Evolutionary conservation across 1,140 invertebrate genomes (phyloP).

Genomic region (Brachionus angularis): DNA sequence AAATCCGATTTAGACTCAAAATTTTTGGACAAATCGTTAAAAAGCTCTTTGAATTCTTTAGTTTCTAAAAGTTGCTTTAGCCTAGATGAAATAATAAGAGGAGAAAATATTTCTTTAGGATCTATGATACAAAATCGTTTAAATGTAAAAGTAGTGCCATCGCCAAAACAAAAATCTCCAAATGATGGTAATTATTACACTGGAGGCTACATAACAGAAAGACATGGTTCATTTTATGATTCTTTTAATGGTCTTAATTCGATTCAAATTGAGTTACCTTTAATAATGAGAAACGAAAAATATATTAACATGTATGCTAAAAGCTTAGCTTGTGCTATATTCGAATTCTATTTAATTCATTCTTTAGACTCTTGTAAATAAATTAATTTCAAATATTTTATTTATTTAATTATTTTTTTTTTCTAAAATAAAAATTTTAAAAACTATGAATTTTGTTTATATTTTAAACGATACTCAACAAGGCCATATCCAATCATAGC

Average conservation of each 20-base stretch:
- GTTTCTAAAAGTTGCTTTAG: not conserved
- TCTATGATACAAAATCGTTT: not conserved
- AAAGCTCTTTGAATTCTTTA: not conserved
- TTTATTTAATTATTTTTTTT: too few species aligned
- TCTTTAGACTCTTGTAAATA: not conserved
- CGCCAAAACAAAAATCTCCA: slow-evolving; percentile 42
- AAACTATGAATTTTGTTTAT: not conserved
- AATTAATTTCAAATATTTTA: not conserved
- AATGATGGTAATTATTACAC: slow-evolving; percentile 42
- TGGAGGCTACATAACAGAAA: slow-evolving; percentile 45
- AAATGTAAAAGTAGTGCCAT: slow-evolving; percentile 44
- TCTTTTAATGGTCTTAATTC: slow-evolving; percentile 39
- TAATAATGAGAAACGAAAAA: slow-evolving; percentile 28
- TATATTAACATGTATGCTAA: slow-evolving; percentile 12
- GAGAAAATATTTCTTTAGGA: slow-evolving; percentile 26
- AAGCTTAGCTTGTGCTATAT: slow-evolving; percentile 11
- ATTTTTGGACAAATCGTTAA: not conserved
- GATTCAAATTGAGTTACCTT: slow-evolving; percentile 46
- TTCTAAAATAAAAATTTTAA: not conserved
- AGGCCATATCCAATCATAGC: slow-evolving; percentile 28
- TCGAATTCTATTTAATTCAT: slow-evolving; percentile 15
- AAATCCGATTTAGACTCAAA: slow-evolving; percentile 12
- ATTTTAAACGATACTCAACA: slow-evolving; percentile 22
- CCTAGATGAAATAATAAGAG: slow-evolving; percentile 19
- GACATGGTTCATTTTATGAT: slow-evolving; percentile 44